These are phyloP conservation scores for Frieseomelitta varia DNA, from an alignment of 1,140 invertebrate species.

Conservation along the genomic window DNA sequence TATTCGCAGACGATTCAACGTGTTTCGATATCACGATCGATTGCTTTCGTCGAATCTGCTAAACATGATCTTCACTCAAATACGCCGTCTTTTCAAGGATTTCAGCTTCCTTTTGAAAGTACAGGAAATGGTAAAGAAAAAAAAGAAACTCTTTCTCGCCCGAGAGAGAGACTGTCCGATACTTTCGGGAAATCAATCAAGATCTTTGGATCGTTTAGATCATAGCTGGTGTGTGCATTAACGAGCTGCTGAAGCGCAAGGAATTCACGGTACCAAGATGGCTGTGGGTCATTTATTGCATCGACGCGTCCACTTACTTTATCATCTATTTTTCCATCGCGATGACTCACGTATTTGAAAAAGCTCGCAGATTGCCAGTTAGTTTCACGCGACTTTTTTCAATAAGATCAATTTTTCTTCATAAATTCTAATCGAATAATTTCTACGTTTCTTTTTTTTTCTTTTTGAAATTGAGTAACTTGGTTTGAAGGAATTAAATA, in stretches of 20 bases:
- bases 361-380: slow-evolving; percentile 22
- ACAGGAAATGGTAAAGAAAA: slow-evolving; percentile 56
- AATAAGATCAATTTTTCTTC: background rate
- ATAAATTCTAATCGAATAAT: background rate
- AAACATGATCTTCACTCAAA: background rate
- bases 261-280: slow-evolving; percentile 65
- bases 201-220: slow-evolving; percentile 34
- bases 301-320: slow-evolving; percentile 63
- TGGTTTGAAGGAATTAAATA: background rate
- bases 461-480: background rate
- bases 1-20: background rate
- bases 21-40: background rate
- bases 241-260: slow-evolving; percentile 52
- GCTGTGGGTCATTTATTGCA: slow-evolving; percentile 70
- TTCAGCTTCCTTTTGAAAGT: slow-evolving; percentile 61
- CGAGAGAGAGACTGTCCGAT: background rate
- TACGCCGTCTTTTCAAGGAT: slow-evolving; percentile 41
- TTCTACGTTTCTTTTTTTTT: too few species aligned
- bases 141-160: background rate
- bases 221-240: slow-evolving; percentile 51
- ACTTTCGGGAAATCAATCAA: background rate
- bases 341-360: slow-evolving; percentile 41
- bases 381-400: background rate
- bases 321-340: slow-evolving; percentile 54
- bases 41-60: background rate